Evolutionary conservation across 2,888 invertebrate genomes (phyloP), one percentile per base, ranked within the genome.

Genomic region (Notocelia uddmanniana): DNA sequence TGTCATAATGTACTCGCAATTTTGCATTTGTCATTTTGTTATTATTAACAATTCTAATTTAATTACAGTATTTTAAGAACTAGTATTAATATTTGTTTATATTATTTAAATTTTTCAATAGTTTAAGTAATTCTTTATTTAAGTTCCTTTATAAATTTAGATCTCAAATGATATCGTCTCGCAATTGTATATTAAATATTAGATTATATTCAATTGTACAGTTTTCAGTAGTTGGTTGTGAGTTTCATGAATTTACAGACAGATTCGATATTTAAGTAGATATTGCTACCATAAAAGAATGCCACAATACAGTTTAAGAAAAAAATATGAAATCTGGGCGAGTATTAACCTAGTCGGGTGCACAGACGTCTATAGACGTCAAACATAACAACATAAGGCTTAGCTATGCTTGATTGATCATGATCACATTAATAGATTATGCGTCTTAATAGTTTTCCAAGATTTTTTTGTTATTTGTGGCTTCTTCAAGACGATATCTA

Each of bases 81-180:
- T 69, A 68, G 26, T 68, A 62, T 19, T 48, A 63, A 26, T 26
- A 62, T 68, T 72, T 74, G 60, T 48, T 71, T 71, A 59, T 67
- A 66, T 68, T 67, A 48, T 73, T 69, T 72, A 59, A 66, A 52
- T n/a, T 59, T 8, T 66, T 58, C 79, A 84, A 80, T 81, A 76
- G 77, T 79, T 74, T 76, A 19, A 31, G 52, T 52, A 31, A 77
- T 78, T 81, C 55, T 74, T 74, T 77, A 77, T 80, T 81, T 88
- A 84, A 84, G 89, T 91, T 90, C 90, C 89, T 91, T 83, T 72
- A 64, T 74, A 59, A 48, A 68, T 81, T 87, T 87, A 89, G 91
- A 91, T 91, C 91, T 91, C 91, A 91, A 83, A 81, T 80, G 81
- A 64, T 21, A 82, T 77, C 76, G 83, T 88, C 85, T 87, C 85